These are phyloP conservation scores for Synanthedon formicaeformis DNA, from an alignment of 2,888 invertebrate species.

Conservation along the genomic window DNA sequence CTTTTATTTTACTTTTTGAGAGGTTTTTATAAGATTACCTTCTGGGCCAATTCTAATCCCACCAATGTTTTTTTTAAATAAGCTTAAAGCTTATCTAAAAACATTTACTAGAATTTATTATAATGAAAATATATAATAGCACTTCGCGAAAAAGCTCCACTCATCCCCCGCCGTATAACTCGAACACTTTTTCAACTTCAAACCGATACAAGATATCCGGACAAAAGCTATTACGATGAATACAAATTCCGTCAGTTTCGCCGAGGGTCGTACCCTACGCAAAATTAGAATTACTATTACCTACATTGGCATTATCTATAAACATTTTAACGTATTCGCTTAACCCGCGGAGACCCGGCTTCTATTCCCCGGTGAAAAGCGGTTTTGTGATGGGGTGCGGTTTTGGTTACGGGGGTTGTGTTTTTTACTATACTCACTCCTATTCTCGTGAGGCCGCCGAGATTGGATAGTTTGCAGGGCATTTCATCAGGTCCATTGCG, in stretches of 20 bases:
- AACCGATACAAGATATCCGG: conserved; percentile 35
- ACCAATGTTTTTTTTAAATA: no score
- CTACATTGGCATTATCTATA: conserved; percentile 64
- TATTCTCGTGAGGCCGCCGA: conserved; percentile 30
- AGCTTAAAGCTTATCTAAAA: no score
- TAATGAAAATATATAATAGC: background rate
- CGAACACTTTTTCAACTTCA: conserved; percentile 30
- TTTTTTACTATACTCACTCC: conserved; percentile 47
- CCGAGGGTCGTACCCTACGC: conserved; percentile 29
- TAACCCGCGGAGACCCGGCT: conserved; percentile 65
- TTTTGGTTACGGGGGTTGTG: conserved; percentile 25
- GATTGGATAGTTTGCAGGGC: conserved; percentile 43
- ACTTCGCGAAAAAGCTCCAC: background rate
- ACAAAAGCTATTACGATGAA: conserved; percentile 55
- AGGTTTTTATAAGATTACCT: no score
- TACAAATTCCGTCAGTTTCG: conserved; percentile 47
- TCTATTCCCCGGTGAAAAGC: conserved; percentile 49
- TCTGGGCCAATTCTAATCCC: no score
- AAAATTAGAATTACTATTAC: conserved; percentile 57
- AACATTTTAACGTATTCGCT: conserved; percentile 66
- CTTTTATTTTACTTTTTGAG: no score
- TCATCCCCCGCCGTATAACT: conserved; percentile 17
- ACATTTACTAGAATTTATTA: background rate
- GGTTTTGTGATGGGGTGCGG: conserved; percentile 41
- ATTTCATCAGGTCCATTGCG: conserved; percentile 49